Base-by-base conservation (phyloP, 2,888 invertebrate genomes). In the Ethmia dodecea region DNA sequence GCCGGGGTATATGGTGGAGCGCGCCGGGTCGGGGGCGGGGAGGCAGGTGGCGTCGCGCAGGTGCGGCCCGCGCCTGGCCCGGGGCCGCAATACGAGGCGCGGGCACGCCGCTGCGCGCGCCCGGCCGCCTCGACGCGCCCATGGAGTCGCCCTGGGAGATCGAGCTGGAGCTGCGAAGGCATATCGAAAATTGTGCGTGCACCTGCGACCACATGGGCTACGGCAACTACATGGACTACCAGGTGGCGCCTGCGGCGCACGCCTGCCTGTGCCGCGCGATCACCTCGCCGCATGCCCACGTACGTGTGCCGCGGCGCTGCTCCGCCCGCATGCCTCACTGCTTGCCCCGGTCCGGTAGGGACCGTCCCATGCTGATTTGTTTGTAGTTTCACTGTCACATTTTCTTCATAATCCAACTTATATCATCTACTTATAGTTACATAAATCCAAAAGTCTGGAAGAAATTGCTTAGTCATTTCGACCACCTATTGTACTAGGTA, bases 201-300 rank as follows among this genome's bases (percentile, higher is more conserved):
- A 92, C 94, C 62, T 95, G 95, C 89, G 94, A 95, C 88, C 95
- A 95, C 89, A 93, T 95, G 93, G 95, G 95, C 72, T 95, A 94
- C 88, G 95, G 95, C 61, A 95, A 95, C 88, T 94, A 92, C 77
- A 92, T 94, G 91, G 94, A 94, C 88, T 95, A 94, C 86, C 94
- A 94, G 91, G 93, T 93, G 79, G 75, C 80, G 57, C 77, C 83
- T 60, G 74, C 72, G 49, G 79, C 78, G 52, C 81, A 83, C 67
- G 80, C 79, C 65, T 84, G 84, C 64, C 67, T 83, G 52, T 84
- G 84, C 68, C 83, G 84, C 66, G 84, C 84, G 55, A 76, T 84
- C 75, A 81, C 81, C 60, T 83, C 83, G 56, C 84, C 84, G 63
- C 84, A 83, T 75, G 84, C 84, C 64, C 84, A 84, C 77, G 84